These are phyloP conservation scores for Trichacis sp. DNA, from an alignment of 2,888 invertebrate species.

Conservation along the genomic window DNA sequence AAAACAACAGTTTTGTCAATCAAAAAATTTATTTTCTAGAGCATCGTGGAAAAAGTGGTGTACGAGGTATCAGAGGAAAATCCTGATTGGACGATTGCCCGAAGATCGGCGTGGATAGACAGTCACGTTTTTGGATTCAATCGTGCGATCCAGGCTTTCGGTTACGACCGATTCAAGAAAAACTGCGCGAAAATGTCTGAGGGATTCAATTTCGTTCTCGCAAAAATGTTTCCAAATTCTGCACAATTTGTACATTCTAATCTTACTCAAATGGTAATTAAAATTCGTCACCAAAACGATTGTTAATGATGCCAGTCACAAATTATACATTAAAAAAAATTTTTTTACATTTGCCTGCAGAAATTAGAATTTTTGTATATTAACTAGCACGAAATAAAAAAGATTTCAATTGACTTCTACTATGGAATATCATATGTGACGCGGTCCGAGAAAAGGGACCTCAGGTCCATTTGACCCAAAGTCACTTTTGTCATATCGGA, in stretches of 20 bases:
- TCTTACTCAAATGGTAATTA: constrained; percentile 53
- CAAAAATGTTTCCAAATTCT: constrained; percentile 77
- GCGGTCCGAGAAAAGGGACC: no score
- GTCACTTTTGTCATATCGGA: no score
- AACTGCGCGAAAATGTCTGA: constrained; percentile 85
- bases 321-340: no score
- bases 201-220: constrained; percentile 88
- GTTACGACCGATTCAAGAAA: constrained; percentile 88
- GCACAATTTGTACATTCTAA: constrained; percentile 61
- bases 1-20: no score
- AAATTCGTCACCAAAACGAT: no score
- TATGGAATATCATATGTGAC: no score
- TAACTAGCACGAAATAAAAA: no score
- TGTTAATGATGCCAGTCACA: no score
- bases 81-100: constrained; percentile 80
- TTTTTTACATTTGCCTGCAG: no score
- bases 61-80: constrained; percentile 81
- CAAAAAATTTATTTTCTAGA: constrained; percentile 72
- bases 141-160: constrained; percentile 89
- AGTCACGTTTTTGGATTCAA: constrained; percentile 91
- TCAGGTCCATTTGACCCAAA: no score
- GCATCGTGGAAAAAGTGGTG: constrained; percentile 89
- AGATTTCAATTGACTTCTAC: no score
- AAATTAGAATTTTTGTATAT: no score
- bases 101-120: constrained; percentile 89